phyloP scores from a whole-genome alignment of 2,113 vertebrate species.

The Leptosomus discolor region DNA sequence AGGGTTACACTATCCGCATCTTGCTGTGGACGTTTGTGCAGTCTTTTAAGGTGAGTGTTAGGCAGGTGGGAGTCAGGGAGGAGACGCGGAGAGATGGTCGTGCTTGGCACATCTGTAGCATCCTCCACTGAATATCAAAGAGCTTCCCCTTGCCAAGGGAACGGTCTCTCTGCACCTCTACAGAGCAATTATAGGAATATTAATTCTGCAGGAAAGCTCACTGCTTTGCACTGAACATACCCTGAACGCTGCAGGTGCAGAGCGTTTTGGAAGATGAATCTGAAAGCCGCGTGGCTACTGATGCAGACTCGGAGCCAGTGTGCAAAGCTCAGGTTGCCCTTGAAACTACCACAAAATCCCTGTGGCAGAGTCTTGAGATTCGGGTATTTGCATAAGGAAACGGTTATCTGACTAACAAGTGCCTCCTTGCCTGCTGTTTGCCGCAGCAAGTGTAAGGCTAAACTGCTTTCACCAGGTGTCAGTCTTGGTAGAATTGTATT shows the following conservation, averaged over 20 bases:
- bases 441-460: not conserved
- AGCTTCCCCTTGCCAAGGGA: not conserved
- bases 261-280: not conserved
- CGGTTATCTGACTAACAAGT: rapidly evolving
- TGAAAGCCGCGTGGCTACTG: not conserved
- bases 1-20: constrained; percentile 97
- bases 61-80: not conserved
- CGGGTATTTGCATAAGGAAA: not conserved
- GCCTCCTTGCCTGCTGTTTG: not conserved
- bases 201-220: not conserved
- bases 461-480: not conserved
- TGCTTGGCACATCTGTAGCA: rapidly evolving
- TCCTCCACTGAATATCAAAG: not conserved
- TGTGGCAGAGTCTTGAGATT: not conserved
- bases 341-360: not conserved
- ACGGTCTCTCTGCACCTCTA: rapidly evolving
- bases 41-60: constrained; percentile 89
- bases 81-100: rapidly evolving
- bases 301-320: not conserved
- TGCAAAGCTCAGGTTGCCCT: not conserved
- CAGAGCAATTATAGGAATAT: not conserved
- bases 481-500: not conserved
- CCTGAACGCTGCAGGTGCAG: rapidly evolving
- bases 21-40: constrained; percentile 97
- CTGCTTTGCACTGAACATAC: not conserved